phyloP scores from a whole-genome alignment of 2,797 vertebrate species.

The Pseudochirops corinnae region DNA sequence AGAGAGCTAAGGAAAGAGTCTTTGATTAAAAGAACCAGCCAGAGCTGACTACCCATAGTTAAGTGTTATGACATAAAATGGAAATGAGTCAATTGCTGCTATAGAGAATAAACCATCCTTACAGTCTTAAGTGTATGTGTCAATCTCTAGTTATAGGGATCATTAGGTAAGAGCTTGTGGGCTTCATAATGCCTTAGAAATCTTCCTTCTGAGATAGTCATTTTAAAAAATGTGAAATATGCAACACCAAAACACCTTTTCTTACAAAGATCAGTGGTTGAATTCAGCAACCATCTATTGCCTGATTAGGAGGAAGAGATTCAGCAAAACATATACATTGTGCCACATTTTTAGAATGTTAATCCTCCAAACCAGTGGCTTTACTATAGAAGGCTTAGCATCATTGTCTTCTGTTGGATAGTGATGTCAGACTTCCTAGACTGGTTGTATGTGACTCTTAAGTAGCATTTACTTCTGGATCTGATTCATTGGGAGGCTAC shows the following conservation, averaged over 20 bases:
- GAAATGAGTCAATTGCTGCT: slow-evolving; percentile 49
- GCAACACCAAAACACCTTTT: background rate
- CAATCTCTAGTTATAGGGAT: slow-evolving; percentile 56
- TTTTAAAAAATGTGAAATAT: slow-evolving; percentile 23
- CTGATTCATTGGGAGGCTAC: background rate
- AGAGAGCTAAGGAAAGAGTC: background rate
- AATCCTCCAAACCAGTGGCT: background rate
- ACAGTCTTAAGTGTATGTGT: slow-evolving; percentile 9
- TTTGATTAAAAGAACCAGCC: background rate
- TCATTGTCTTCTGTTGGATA: background rate
- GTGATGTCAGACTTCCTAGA: background rate
- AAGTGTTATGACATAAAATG: background rate
- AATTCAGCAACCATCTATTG: slow-evolving; percentile 19
- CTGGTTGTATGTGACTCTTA: background rate
- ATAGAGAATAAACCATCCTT: slow-evolving; percentile 26
- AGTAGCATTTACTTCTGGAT: background rate
- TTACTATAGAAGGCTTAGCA: background rate
- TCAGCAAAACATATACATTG: background rate
- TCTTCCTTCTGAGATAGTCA: background rate
- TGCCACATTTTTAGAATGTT: background rate
- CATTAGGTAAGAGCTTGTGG: background rate
- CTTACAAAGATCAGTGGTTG: background rate
- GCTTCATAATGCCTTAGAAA: background rate
- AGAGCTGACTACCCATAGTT: background rate
- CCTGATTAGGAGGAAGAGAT: slow-evolving; percentile 2